Evolutionary conservation across 2,888 invertebrate genomes (phyloP), one percentile per base, ranked within the genome.

Genomic region (Lasioglossum figueresi): DNA sequence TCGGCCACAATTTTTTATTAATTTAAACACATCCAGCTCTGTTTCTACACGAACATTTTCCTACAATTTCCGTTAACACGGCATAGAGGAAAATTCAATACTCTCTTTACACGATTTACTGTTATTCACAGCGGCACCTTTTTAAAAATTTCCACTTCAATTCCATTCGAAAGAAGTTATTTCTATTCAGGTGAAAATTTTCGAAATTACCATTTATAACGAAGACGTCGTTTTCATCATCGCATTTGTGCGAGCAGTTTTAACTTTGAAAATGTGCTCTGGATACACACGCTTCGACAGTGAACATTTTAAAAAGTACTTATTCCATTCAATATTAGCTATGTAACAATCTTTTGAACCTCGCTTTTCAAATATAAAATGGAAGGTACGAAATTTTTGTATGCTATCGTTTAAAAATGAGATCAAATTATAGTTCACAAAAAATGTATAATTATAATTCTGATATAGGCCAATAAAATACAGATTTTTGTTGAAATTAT

Each of bases 311-410:
- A 5, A 31, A 63, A 31, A 16, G 56, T 56, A 23, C 12, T n/a
- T 12, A n/a, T 56, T 56, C n/a, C n/a, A 56, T 12, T n/a, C n/a
- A n/a, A 56, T n/a, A 56, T n/a, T 56, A 4, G 4, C 12, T 56
- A n/a, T n/a, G n/a, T n/a, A n/a, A 4, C n/a, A 4, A n/a, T 56
- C 10, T n/a, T n/a, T 12, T 0, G 0, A 56, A n/a, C 10, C 10
- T 56, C 52, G 56, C 10, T 56, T n/a, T n/a, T 10, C 1, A n/a
- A n/a, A n/a, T n/a, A n/a, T n/a, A n/a, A 56, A 23, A n/a, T 10
- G 10, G 12, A 56, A 56, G 3, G 4, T n/a, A 10, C 8, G 27
- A 27, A 59, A 16, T 31, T 27, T 14, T 14, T 4, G 0, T 56
- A n/a, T 5, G 10, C 8, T 27, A 27, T 59, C 1, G 27, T n/a